Conservation (phyloP, 2,113 vertebrate genomes). For the Hiodon alosoides region DNA sequence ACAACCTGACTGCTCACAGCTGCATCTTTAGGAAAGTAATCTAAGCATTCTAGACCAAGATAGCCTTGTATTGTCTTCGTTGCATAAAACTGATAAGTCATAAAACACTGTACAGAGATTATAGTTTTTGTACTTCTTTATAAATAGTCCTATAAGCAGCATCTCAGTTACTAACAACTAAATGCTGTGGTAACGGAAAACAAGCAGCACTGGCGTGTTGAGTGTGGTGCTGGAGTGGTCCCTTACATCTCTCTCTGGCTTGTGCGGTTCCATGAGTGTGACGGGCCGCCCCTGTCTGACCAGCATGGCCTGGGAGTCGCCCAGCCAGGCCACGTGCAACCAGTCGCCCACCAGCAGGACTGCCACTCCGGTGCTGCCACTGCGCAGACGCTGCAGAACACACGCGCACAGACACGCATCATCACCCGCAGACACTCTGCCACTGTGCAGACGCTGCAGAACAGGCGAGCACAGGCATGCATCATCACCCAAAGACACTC, state of each 20-base stretch:
- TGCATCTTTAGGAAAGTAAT: too few relatives aligned
- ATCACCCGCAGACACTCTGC: neutral
- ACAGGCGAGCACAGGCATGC: neutral
- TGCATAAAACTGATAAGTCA: neutral
- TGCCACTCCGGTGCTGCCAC: conserved; percentile 81
- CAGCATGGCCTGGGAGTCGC: conserved; percentile 86
- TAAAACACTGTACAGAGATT: neutral
- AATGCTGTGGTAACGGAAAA: neutral
- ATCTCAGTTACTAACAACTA: neutral
- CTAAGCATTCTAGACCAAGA: too few relatives aligned
- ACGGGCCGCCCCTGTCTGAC: conserved; percentile 72
- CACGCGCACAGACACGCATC: conserved; percentile 4
- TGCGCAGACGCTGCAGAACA: conserved; percentile 73
- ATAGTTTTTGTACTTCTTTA: too few relatives aligned
- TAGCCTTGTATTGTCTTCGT: too few relatives aligned
- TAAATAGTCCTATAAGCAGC: neutral
- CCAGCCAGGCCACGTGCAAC: conserved; percentile 83
- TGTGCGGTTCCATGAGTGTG: conserved; percentile 88
- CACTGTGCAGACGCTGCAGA: neutral
- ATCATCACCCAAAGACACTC: too few relatives aligned
- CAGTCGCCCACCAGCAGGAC: conserved; percentile 65
- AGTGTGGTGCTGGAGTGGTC: neutral
- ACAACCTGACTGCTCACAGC: too few relatives aligned
- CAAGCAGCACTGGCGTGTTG: neutral
- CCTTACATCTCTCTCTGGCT: conserved; percentile 83